phyloP scores from a whole-genome alignment of 1,140 invertebrate genomes.

The Chrysomallon squamiferum region DNA sequence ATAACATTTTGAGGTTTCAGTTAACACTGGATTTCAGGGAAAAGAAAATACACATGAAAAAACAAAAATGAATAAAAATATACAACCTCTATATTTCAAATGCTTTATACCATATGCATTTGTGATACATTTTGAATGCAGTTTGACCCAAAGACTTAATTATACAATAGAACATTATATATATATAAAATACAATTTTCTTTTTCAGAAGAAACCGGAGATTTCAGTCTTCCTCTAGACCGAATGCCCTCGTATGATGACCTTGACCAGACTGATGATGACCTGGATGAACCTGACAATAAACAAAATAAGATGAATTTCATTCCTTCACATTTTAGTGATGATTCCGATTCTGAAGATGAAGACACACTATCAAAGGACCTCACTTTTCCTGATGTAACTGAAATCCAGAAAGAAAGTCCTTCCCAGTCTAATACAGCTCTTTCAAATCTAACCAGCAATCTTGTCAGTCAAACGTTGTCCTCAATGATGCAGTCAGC shows the following conservation, averaged over 20 bases:
- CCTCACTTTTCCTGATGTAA: conserved; percentile 25
- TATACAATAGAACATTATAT: too few species aligned
- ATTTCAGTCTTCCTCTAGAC: conserved; percentile 42
- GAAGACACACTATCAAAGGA: conserved; percentile 29
- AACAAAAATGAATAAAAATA: too few species aligned
- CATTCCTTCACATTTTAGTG: conserved; percentile 40
- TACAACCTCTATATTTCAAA: too few species aligned
- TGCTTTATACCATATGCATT: too few species aligned
- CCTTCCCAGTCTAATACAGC: conserved; percentile 4
- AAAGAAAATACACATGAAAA: too few species aligned
- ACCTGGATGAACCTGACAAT: conserved; percentile 19
- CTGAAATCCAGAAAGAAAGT: neutral
- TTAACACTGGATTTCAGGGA: too few species aligned
- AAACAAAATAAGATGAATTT: conserved; percentile 23
- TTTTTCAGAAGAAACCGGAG: conserved; percentile 17
- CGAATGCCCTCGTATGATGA: conserved; percentile 54
- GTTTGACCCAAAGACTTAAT: too few species aligned
- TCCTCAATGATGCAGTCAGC: conserved; percentile 44
- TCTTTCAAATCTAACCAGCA: conserved; percentile 15
- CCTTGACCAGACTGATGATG: conserved; percentile 52
- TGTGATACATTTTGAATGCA: too few species aligned
- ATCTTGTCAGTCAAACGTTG: conserved; percentile 38
- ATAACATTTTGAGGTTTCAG: too few species aligned
- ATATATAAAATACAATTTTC: neutral
- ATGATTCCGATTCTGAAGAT: conserved; percentile 38